Conservation (phyloP, 2,113 vertebrate genomes). For the Scomber scombrus region DNA sequence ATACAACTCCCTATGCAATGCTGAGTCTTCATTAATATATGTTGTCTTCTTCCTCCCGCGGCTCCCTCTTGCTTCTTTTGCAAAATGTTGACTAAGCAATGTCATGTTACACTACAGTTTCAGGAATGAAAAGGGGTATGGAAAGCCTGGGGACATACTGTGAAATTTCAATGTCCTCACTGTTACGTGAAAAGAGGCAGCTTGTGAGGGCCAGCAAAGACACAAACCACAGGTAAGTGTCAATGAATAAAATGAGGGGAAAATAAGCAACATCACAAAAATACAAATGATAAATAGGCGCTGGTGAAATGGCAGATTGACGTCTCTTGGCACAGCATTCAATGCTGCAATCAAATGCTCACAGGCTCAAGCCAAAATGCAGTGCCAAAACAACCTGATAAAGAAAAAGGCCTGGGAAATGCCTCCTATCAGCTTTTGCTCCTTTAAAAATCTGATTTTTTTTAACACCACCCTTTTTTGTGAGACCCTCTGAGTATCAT, state of each 20-base stretch:
- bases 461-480: conserved; percentile 29
- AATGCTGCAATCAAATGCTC: conserved; percentile 34
- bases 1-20: conserved; percentile 32
- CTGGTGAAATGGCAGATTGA: conserved; percentile 15
- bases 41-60: conserved; percentile 2
- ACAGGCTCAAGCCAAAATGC: conserved; percentile 7
- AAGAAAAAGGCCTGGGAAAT: conserved; percentile 18
- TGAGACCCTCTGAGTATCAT: conserved; percentile 47
- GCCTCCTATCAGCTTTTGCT: conserved; percentile 11
- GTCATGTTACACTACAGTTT: conserved; percentile 6
- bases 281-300: conserved; percentile 37
- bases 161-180: neutral
- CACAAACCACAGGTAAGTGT: neutral
- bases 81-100: conserved; percentile 37
- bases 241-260: conserved; percentile 1
- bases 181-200: conserved; percentile 22
- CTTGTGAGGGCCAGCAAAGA: conserved; percentile 1
- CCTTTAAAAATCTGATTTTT: conserved; percentile 2
- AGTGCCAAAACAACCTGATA: conserved; percentile 24
- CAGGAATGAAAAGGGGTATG: neutral
- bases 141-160: neutral
- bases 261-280: conserved; percentile 19
- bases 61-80: neutral
- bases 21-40: conserved; percentile 55
- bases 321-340: conserved; percentile 28